Base-by-base conservation (phyloP, 2,888 invertebrate species). In the Athalia rosae region DNA sequence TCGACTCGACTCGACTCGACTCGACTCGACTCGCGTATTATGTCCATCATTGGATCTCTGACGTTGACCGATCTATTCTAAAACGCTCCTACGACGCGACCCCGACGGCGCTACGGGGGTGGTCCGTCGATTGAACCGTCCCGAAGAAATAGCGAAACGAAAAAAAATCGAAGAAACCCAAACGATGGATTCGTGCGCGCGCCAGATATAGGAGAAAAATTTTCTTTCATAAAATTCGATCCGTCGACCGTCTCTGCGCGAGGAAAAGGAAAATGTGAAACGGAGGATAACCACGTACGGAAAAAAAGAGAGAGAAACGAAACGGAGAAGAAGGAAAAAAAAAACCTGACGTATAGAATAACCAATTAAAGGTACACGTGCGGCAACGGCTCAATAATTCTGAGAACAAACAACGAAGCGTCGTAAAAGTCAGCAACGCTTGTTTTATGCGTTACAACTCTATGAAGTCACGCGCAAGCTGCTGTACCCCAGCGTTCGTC, bases 361-460 rank as follows among this genome's bases (percentile, higher is more conserved):
- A 79, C 79, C 81, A 80, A 81, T 80, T 80, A 81, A 80, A 80
- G 78, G 59, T 61, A 74, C 59, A 50, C 76, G 77, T 66, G 63
- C 53, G 59, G 62, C 76, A 76, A 78, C 79, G 28, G 76, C 81
- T 79, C 80, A 82, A 84, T 86, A 83, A 84, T 85, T 85, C 80
- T 83, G 81, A 81, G 79, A 82, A 80, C 81, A 83, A 85, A 85
- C 82, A 84, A 85, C 80, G 81, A 81, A 78, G 78, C 83, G 82
- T 85, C 85, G 83, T 86, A 85, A 86, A 86, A 82, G 86, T 85
- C 84, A 82, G 77, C n/a, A 79, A 63, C 76, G 78, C 83, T 83
- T 83, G 84, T 83, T 85, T 85, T 83, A 85, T 85, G 84, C 83
- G 82, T 85, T 84, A 84, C 82, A 84, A 82, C 82, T 84, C 81